Base-by-base conservation (phyloP, 2,113 vertebrate species). In the Chloroceryle aenea region DNA sequence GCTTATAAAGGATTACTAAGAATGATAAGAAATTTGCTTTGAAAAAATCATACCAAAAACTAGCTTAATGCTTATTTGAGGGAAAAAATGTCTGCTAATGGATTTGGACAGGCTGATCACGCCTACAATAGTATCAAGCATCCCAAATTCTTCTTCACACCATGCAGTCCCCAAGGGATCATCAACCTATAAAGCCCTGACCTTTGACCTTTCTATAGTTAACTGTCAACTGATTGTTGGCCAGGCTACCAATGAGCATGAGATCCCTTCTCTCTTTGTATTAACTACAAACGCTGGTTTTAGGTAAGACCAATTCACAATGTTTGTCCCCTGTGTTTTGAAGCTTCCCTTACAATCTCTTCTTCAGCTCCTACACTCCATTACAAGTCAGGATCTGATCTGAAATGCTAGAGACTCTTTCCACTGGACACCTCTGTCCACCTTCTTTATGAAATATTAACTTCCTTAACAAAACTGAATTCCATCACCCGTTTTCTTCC, bases 101-200 rank as follows among this genome's bases (percentile, higher is more conserved):
- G 91, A 85, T 93, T 96, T 92, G 96, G 97, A 95, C 94, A 96
- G 84, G 80, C 91, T 96, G 94, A 97, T 96, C 89, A 83, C 84
- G 85, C 52, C 71, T 82, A 79, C 95, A 96, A 97, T 87, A 85
- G 80, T 89, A 97, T 97, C 88, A 97, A 94, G 79, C 64, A 87
- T 86, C 87, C 91, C 55, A 95, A 94, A 84, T 94, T 95, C 89
- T 93, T 95, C 97, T 94, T 93, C 81, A 94, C 87, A 96, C 93
- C 56, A 92, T 80, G 74, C 62, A 93, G 89, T 90, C 85, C 95
- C 83, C 64, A 86, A 88, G 88, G 89, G 92, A 96, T 97, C 94
- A 97, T 96, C 95, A 94, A 43, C 45, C 59, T 85, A 89, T 75
- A 92, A 92, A 93, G 73, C 21, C 56, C 48, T 71, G 85, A 95